Evolutionary conservation across 2,113 vertebrate genomes (phyloP).

Genomic region (Siniperca knerii): DNA sequence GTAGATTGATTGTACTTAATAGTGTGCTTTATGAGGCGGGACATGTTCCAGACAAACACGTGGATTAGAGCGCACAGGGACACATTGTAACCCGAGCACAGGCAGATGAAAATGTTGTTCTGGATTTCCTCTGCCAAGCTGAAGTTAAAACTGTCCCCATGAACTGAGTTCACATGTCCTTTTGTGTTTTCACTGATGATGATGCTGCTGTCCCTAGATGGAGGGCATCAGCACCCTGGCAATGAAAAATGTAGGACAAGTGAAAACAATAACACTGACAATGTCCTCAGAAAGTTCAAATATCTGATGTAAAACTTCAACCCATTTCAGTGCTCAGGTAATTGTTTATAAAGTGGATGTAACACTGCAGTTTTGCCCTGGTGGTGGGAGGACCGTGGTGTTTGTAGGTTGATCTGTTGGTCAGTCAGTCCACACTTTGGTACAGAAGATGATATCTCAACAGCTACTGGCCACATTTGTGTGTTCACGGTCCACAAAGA

Average conservation of each 20-base stretch:
- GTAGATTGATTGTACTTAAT: conserved; percentile 63
- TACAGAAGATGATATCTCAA: neutral
- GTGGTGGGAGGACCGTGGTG: neutral
- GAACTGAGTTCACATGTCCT: conserved; percentile 38
- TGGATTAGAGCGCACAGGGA: conserved; percentile 73
- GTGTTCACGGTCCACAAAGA: neutral
- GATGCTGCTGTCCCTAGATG: conserved; percentile 29
- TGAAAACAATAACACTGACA: neutral
- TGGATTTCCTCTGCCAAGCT: conserved; percentile 48
- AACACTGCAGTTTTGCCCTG: neutral
- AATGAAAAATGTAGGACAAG: neutral
- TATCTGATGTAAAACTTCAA: conserved; percentile 11
- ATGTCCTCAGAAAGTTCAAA: conserved; percentile 39
- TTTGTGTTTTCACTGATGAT: conserved; percentile 20
- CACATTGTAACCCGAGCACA: conserved; percentile 60
- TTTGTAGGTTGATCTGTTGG: neutral
- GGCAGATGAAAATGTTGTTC: conserved; percentile 59
- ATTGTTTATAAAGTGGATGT: neutral
- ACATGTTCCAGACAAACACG: conserved; percentile 73
- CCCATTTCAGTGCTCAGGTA: neutral
- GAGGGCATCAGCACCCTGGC: conserved; percentile 14
- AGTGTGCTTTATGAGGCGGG: conserved; percentile 56
- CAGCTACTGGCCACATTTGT: neutral
- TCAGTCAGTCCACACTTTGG: neutral
- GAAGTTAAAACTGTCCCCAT: conserved; percentile 50